phyloP scores from a whole-genome alignment of 2,888 invertebrate genomes.

The Rhopalosiphum nymphaeae region DNA sequence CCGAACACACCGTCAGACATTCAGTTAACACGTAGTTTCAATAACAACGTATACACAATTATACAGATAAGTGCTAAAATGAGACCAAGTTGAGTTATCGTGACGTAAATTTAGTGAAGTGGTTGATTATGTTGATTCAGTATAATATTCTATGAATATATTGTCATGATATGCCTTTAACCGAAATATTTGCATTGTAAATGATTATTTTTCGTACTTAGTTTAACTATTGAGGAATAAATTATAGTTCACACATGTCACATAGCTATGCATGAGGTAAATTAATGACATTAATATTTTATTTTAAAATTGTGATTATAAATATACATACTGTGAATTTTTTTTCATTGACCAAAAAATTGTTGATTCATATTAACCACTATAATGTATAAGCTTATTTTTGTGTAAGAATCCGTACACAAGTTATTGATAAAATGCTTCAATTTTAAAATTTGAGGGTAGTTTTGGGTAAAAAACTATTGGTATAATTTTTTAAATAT shows the following conservation, averaged over 20 bases:
- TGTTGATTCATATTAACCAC: not conserved
- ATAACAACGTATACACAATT: not conserved
- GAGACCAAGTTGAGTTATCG: not conserved
- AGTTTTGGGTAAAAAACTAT: too few relatives aligned
- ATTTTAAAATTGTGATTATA: not conserved
- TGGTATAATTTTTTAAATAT: too few relatives aligned
- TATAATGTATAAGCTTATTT: not conserved
- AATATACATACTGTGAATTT: not conserved
- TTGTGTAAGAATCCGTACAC: too few relatives aligned
- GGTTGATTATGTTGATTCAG: not conserved
- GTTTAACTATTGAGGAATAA: not conserved
- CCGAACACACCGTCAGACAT: not conserved
- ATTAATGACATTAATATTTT: not conserved
- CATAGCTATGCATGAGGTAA: not conserved
- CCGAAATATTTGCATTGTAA: not conserved
- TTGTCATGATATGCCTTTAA: not conserved
- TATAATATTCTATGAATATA: not conserved
- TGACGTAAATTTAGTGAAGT: not conserved
- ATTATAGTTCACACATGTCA: not conserved
- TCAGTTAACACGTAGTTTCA: not conserved
- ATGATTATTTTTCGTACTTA: not conserved
- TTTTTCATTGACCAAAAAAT: not conserved
- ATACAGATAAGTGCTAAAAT: not conserved
- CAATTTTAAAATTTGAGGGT: too few relatives aligned
- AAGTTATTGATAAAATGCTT: too few relatives aligned